Base-by-base conservation (phyloP, 2,113 vertebrate species). In the Lontra canadensis region DNA sequence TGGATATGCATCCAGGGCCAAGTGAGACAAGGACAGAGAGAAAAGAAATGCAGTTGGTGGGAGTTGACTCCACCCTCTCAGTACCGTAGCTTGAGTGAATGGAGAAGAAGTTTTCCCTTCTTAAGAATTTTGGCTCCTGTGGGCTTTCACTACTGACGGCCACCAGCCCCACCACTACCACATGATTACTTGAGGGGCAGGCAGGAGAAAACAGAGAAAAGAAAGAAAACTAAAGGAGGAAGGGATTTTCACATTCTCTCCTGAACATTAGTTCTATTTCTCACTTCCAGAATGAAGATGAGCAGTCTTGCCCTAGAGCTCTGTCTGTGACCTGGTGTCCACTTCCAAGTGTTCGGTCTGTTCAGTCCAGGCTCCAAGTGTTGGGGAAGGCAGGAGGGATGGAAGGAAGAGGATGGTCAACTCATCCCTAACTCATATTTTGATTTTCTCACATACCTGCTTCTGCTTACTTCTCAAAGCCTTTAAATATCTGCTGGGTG, bases 341-440 rank as follows among this genome's bases (percentile, higher is more conserved):
- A 65, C 52, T 90, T 96, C 31, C 7, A 44, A 10, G 13, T 93
- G 65, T 94, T 18, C 7, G 23, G 26, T 65, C 67, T 14, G 26
- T 71, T 92, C 11, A 76, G 18, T 3, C 13, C 18, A 73, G 26
- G 2, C 15, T 36, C 44, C 6, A 65, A 44, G 36, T 13, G 8
- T 7, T 11, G 12, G 7, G 12, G 1, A 6, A 39, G 61, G 3
- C 31, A 31, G 14, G 26, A 81, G 18, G 57, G 0, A 17, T 7
- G 17, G 1, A 55, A 57, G 26, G 10, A 14, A 55, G 11, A 31
- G 42, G 39, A 34, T 29, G 25, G 36, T 47, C 71, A 88, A 39
- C 17, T 44, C 49, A 69, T 88, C 4, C 14, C 14, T 44, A 57
- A 17, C 63, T 67, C 0, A 36, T 5, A 73, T 11, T 90, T 59